Base-by-base conservation (phyloP, 2,797 vertebrate genomes). In the Karalla daura region DNA sequence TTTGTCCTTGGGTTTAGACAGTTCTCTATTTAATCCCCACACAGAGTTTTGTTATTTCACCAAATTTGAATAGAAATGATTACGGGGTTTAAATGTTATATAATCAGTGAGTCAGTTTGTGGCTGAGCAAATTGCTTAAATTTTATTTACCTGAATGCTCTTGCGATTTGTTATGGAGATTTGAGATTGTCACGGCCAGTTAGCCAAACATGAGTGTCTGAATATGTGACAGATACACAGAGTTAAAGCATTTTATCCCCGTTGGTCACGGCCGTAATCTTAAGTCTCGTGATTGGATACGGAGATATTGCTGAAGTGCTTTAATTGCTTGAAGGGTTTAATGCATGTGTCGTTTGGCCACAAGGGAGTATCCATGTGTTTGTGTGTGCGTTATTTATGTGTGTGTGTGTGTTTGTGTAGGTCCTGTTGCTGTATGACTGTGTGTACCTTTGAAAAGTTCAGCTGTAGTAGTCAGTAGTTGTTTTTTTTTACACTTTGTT, bases 261-360 rank as follows among this genome's bases (percentile, higher is more conserved):
- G 84, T 91, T 86, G 82, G 89, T 86, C 86, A 88, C 58, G 49
- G 83, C 35, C 62, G 24, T 86, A 86, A 88, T 89, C 88, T 86
- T 85, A 76, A 88, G 72, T 82, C 83, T 75, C 68, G 36, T 84
- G 88, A 90, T 90, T 92, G 62, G 88, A 84, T 63, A 89, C 45
- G 80, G 83, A 85, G 86, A 90, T 89, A 84, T 70, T 76, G 72
- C 85, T 87, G 50, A 76, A 88, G 77, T 74, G 70, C 77, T 88
- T 87, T 90, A 86, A 89, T 87, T 89, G 84, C 84, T 86, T 71
- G 63, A 79, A 83, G 83, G 74, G 69, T 83, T 86, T 81, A 63
- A 76, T 11, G 18, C 43, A 53, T 56, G 60, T 83, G 75, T 58
- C 35, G 59, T 76, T 70, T 50, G 43, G 81, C 68, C 56, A 76